Percentiles rank a stretch among this genome's conserved stretches.
These are phyloP conservation scores for Polypterus senegalus DNA, from an alignment of 2,113 vertebrate genomes.

Conservation along the genomic window DNA sequence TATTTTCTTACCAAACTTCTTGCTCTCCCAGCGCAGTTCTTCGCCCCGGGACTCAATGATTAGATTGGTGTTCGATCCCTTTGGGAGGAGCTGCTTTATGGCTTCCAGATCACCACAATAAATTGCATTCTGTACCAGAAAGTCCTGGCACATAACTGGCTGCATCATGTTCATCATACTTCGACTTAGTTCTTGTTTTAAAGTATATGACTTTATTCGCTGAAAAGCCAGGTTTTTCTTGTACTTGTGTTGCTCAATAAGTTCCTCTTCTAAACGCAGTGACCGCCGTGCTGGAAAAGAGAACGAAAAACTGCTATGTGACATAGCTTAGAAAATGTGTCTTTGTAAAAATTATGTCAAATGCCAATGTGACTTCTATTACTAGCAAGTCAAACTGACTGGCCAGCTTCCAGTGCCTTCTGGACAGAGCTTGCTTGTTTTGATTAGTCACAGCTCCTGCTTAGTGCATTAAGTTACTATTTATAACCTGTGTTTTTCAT, in stretches of 20 bases:
- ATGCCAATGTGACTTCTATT: too few species aligned
- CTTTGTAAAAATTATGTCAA: too few species aligned
- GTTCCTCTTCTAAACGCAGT: conserved; percentile 37
- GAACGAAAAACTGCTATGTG: conserved; percentile 34
- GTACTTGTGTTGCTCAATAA: conserved; percentile 24
- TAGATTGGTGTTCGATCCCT: conserved; percentile 43
- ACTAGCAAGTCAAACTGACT: too few species aligned
- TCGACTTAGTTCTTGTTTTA: conserved; percentile 29
- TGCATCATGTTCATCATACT: neutral
- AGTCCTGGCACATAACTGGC: conserved; percentile 59
- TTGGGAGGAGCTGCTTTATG: conserved; percentile 56
- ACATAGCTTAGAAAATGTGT: conserved; percentile 17
- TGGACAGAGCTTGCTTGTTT: too few species aligned
- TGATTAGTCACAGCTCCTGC: too few species aligned
- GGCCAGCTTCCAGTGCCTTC: too few species aligned
- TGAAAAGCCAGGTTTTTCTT: conserved; percentile 11
- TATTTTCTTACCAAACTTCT: conserved; percentile 58
- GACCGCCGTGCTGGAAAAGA: conserved; percentile 29
- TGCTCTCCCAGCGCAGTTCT: conserved; percentile 68
- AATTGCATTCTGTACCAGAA: conserved; percentile 71
- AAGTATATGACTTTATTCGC: conserved; percentile 30
- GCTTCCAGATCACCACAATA: conserved; percentile 67
- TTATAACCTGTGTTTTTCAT: too few species aligned
- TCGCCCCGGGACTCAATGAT: conserved; percentile 59
- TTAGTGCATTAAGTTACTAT: too few species aligned